Evolutionary conservation across 2,888 invertebrate species (phyloP), one percentile per base, ranked within the genome.

Genomic region (Clivina fossor): DNA sequence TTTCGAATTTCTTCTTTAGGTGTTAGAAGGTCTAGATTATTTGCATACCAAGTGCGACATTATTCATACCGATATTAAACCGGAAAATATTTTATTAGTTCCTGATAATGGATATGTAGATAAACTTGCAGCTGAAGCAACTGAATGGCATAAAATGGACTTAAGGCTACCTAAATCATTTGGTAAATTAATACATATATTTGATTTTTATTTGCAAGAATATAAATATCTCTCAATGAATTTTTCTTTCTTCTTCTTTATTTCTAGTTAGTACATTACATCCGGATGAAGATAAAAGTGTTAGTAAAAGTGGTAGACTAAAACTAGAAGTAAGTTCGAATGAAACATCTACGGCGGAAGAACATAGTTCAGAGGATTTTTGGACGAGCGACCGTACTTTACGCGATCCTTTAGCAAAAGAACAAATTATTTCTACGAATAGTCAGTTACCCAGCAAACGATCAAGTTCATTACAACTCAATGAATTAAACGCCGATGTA

Each of bases 11-110:
- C n/a, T n/a, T n/a, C n/a, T 72, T 18, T 68, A 85, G 85, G 80
- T 84, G 48, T 73, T 86, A 58, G 75, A 79, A 72, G 85, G 88
- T 9, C 74, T 91, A 63, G 81, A 85, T 65, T 92, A 90, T 71
- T 76, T 91, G 61, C 91, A 91, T 71, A 79, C 82, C 49, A 87
- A 88, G 71, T 91, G 91, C 72, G 80, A 83, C 66, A 90, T 84
- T 56, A 84, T 84, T 61, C 84, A 84, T 65, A 84, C 84, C 1
- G 84, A 84, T 65, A 78, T 84, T 58, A 84, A 84, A 65, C 91
- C 80, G 59, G 88, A 88, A 73, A 89, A 89, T 73, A 86, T 89
- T 61, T 71, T 89, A 55, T 75, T 88, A 63, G 81, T 80, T 70
- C 81, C 82, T 4, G 80, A 81, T 63, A 81, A 82, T 61, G 69